Conservation (phyloP, 2,797 vertebrate genomes). For the Brachyalestes nurse region DNA sequence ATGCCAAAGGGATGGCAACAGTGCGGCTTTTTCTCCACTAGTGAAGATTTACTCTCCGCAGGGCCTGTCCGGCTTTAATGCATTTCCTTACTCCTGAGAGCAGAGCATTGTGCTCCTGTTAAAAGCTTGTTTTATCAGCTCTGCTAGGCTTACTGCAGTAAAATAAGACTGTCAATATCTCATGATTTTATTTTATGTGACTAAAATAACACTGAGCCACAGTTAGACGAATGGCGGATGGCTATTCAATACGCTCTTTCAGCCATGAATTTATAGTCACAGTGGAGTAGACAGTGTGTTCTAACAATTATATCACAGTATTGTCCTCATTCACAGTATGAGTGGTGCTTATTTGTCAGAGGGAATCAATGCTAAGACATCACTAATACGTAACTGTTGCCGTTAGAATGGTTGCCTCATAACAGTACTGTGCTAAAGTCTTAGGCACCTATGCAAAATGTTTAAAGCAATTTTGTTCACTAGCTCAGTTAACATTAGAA, state of each 20-base stretch:
- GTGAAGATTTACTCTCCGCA: not conserved
- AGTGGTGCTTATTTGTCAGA: not conserved
- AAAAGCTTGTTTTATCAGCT: constrained; percentile 26
- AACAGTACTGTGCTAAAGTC: too few species aligned
- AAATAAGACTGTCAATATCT: constrained; percentile 30
- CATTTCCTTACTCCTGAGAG: constrained; percentile 20
- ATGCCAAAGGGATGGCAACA: not conserved
- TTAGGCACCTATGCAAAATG: too few species aligned
- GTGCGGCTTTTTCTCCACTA: not conserved
- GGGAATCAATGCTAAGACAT: not conserved
- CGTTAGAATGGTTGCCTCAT: not conserved
- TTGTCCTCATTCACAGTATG: not conserved
- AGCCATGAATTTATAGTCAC: not conserved
- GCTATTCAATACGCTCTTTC: not conserved
- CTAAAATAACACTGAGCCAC: not conserved
- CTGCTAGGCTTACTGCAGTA: constrained; percentile 6
- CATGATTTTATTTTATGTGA: constrained; percentile 14
- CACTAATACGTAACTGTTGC: not conserved
- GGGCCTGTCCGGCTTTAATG: constrained; percentile 10
- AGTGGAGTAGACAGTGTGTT: not conserved
- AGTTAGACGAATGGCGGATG: not conserved
- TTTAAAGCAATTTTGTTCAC: too few species aligned
- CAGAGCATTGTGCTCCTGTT: constrained; percentile 15
- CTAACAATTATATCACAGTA: not conserved
- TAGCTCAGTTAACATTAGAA: too few species aligned